Evolutionary conservation across 2,888 invertebrate genomes (phyloP), one percentile per base, ranked within the genome.

Genomic region (Temnothorax unifasciatus): DNA sequence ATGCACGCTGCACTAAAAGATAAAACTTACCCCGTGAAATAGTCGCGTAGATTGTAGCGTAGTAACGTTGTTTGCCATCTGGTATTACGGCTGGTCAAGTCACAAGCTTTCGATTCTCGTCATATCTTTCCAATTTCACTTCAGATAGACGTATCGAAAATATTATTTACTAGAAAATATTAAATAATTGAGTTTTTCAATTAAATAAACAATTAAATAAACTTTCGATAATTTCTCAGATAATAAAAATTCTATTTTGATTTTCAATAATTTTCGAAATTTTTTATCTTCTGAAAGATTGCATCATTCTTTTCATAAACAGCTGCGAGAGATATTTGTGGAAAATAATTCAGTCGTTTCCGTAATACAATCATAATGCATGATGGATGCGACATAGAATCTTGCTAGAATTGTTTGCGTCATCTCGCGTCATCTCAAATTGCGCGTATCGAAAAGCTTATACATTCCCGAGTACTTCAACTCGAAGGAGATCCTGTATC

Each of bases 1-100:
- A 66, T 54, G 77, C 77, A n/a, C 13, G 47, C 41, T 76, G 66
- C 66, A 64, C 38, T 75, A 66, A 66, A 59, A 59, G 76, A 83
- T 76, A 76, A 83, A 76, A 68, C 41, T 66, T 29, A 76, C 47
- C 66, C 38, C 38, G 11, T 15, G 47, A 57, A 54, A 83, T 66
- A 54, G n/a, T 38, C 50, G 3, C 25, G 18, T 29, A 83, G 64
- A 83, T 64, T 83, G 52, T 76, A 59, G 63, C 75, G 29, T 63
- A 29, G 77, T 59, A 50, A 83, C 76, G 50, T 50, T 83, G 59
- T 76, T 83, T 68, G 57, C 59, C 82, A 47, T 83, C 41, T 57
- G 57, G 76, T 59, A 66, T 83, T 76, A 76, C 66, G 57, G 76
- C 25, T 76, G 82, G 66, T 66, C 66, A 76, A 66, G 77, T 83